These are phyloP conservation scores for Epinotia brunnichana DNA, from an alignment of 2,888 invertebrate genomes.

Conservation along the genomic window DNA sequence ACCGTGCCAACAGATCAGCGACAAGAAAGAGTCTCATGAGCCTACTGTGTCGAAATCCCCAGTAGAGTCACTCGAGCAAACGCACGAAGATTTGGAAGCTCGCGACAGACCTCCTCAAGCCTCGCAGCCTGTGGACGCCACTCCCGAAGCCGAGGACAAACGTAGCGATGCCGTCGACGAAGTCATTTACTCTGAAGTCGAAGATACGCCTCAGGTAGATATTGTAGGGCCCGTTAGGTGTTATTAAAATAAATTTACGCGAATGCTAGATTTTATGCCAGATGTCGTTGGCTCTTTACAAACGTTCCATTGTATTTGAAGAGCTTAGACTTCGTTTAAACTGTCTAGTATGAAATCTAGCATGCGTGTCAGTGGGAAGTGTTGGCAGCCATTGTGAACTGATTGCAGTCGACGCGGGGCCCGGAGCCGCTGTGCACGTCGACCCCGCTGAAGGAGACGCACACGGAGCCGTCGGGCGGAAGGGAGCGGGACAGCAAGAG, in stretches of 20 bases:
- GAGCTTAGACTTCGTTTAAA: not conserved
- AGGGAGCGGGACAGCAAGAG: slow-evolving; percentile 44
- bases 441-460: slow-evolving; percentile 72
- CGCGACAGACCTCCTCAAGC: slow-evolving; percentile 17
- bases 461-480: slow-evolving; percentile 77
- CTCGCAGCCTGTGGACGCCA: not conserved
- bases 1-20: not conserved
- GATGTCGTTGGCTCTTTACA: not conserved
- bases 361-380: slow-evolving; percentile 1
- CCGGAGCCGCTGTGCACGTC: slow-evolving; percentile 72
- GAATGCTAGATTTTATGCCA: slow-evolving; percentile 21
- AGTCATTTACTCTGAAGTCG: slow-evolving; percentile 74
- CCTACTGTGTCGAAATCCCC: slow-evolving; percentile 43
- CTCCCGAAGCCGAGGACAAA: slow-evolving; percentile 39
- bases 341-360: slow-evolving; percentile 4
- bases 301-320: not conserved
- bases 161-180: slow-evolving; percentile 55
- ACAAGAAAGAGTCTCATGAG: slow-evolving; percentile 15
- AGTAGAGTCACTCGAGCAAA: slow-evolving; percentile 44
- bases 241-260: not conserved
- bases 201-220: slow-evolving; percentile 70
- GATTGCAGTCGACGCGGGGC: slow-evolving; percentile 53
- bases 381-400: slow-evolving; percentile 33
- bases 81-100: slow-evolving; percentile 39
- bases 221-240: slow-evolving; percentile 29